These are phyloP conservation scores for Pardosa pseudoannulata DNA, from an alignment of 2,888 invertebrate species.

Conservation along the genomic window DNA sequence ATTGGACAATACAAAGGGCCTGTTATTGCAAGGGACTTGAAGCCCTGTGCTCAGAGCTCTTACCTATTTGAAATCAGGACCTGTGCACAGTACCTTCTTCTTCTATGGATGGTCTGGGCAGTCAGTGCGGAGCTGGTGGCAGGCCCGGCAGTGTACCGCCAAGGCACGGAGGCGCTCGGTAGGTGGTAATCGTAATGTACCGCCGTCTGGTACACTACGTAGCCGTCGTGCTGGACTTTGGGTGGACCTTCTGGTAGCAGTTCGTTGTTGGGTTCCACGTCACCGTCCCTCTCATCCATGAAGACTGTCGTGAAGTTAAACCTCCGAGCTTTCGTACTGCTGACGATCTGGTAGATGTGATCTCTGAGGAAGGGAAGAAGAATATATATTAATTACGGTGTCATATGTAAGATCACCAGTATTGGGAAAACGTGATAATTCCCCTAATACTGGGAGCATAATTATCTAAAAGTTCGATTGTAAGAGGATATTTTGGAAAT, in stretches of 20 bases:
- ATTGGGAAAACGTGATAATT: too few relatives aligned
- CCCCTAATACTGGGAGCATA: too few relatives aligned
- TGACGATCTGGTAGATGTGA: conserved; percentile 73
- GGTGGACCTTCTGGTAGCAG: conserved; percentile 60
- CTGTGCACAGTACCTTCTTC: conserved; percentile 32
- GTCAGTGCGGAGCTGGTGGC: conserved; percentile 18
- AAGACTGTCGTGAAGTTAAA: conserved; percentile 74
- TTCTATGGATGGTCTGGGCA: conserved; percentile 29
- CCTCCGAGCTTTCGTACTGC: conserved; percentile 66
- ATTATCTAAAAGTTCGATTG: too few relatives aligned
- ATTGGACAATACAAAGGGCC: background rate
- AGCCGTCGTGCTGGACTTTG: conserved; percentile 66
- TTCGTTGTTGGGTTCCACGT: conserved; percentile 73
- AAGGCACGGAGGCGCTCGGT: conserved; percentile 30
- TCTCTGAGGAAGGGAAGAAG: conserved; percentile 59
- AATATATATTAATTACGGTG: too few relatives aligned
- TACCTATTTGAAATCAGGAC: conserved; percentile 6
- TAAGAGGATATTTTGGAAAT: too few relatives aligned
- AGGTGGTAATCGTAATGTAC: conserved; percentile 72
- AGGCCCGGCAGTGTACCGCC: conserved; percentile 46
- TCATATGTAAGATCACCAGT: too few relatives aligned
- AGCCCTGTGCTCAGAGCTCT: conserved; percentile 9
- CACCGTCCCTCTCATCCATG: conserved; percentile 74
- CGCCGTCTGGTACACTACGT: conserved; percentile 74
- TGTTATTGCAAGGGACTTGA: background rate